These are phyloP conservation scores for Abscondita cerata DNA, from an alignment of 2,888 invertebrate species.

Conservation along the genomic window DNA sequence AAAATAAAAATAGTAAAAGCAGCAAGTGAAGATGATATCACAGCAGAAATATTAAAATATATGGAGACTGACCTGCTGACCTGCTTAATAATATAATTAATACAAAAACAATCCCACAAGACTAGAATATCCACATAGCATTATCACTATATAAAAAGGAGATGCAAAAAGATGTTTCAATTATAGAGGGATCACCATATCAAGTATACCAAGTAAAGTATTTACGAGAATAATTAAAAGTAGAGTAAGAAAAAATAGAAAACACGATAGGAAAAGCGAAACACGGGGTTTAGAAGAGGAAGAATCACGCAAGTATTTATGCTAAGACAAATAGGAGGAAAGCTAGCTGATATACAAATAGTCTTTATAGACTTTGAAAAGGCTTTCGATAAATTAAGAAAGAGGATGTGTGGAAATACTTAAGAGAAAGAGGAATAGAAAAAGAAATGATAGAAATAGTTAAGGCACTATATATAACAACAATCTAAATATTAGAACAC, in stretches of 20 bases:
- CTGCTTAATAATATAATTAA: neutral
- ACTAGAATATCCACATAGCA: constrained; percentile 12
- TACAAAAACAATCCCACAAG: neutral
- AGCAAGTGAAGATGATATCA: too few relatives aligned
- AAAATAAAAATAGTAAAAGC: neutral
- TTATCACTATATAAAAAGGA: constrained; percentile 6
- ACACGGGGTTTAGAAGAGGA: constrained; percentile 11
- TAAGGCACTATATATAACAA: constrained; percentile 4
- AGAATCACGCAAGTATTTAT: constrained; percentile 5
- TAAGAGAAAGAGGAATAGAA: constrained; percentile 16
- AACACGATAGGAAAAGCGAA: constrained; percentile 8
- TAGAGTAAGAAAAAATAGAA: constrained; percentile 7
- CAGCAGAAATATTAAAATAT: neutral
- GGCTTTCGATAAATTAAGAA: constrained; percentile 13
- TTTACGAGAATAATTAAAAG: constrained; percentile 14
- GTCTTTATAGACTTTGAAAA: constrained; percentile 15
- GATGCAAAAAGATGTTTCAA: constrained; percentile 7
- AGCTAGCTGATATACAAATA: constrained; percentile 6
- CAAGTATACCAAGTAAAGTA: constrained; percentile 17
- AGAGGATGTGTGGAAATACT: constrained; percentile 12
- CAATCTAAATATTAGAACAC: constrained; percentile 13
- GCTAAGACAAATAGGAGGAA: neutral
- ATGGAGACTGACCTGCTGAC: too few relatives aligned
- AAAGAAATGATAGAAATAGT: constrained; percentile 15
- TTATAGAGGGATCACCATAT: constrained; percentile 15